phyloP scores from a whole-genome alignment of 2,888 invertebrate species.

The Lucinisca nassula region DNA sequence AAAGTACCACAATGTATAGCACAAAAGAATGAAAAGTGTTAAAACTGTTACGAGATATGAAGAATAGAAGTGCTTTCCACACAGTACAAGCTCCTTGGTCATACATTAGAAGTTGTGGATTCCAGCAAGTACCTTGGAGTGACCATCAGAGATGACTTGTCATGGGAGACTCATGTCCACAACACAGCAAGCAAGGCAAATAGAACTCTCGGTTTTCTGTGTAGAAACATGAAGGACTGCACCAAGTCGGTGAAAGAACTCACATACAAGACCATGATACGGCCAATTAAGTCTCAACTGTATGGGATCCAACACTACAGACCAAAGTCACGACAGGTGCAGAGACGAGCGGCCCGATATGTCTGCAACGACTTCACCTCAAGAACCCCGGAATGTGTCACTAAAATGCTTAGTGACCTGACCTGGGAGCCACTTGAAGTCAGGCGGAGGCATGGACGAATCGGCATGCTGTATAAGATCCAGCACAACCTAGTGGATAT shows the following conservation, averaged over 20 bases:
- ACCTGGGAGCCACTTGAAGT: conserved; percentile 1
- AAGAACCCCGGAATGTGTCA: background rate
- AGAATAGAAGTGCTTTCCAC: background rate
- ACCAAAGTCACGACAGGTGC: background rate
- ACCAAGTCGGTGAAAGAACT: conserved; percentile 5
- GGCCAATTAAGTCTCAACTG: background rate
- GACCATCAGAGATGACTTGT: conserved; percentile 2
- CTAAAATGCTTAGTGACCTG: background rate
- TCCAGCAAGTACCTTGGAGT: conserved; percentile 1
- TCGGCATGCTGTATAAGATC: too few species aligned
- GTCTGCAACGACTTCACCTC: background rate
- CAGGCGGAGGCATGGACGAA: background rate
- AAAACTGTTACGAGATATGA: too few species aligned
- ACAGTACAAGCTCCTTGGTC: background rate
- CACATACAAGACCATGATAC: conserved; percentile 1
- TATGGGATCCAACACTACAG: background rate
- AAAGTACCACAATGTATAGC: too few species aligned
- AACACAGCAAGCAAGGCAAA: background rate
- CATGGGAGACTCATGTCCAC: background rate
- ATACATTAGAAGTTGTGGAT: background rate
- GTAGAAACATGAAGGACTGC: conserved; percentile 8
- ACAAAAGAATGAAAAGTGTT: too few species aligned
- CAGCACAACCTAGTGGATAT: too few species aligned
- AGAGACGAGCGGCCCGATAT: background rate
- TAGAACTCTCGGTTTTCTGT: background rate